Conservation (phyloP, 2,113 vertebrate species). For the Lepus timidus region DNA sequence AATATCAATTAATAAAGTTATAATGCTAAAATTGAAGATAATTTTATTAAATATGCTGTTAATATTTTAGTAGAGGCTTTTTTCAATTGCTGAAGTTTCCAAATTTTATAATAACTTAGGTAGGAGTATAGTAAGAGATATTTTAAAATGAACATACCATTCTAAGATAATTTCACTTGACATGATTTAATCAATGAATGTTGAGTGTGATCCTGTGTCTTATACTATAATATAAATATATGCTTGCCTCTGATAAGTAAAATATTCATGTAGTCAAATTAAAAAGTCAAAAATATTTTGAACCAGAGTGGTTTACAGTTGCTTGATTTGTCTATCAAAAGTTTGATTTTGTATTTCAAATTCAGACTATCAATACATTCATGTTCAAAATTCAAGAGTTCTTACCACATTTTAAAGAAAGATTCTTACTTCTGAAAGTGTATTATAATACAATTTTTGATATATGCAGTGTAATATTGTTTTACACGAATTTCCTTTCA, state of each 20-base stretch:
- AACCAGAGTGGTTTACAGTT: background rate
- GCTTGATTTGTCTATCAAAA: background rate
- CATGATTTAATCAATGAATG: background rate
- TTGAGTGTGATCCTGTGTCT: background rate
- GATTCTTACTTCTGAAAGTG: background rate
- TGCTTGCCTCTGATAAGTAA: slow-evolving; percentile 22
- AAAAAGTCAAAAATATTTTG: slow-evolving; percentile 34
- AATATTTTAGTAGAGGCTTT: background rate
- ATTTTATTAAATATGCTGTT: slow-evolving; percentile 36
- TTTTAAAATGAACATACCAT: slow-evolving; percentile 28
- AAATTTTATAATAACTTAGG: slow-evolving; percentile 44
- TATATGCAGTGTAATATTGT: background rate
- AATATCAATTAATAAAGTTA: background rate
- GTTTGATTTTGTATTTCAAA: slow-evolving; percentile 10
- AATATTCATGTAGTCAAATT: background rate
- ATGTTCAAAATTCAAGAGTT: background rate
- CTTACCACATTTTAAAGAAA: background rate
- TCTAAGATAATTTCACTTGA: slow-evolving; percentile 20
- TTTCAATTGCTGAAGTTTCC: slow-evolving; percentile 16
- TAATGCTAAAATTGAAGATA: background rate
- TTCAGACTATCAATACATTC: background rate
- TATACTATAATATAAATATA: slow-evolving; percentile 6
- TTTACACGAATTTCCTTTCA: background rate
- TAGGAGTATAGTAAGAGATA: slow-evolving; percentile 9
- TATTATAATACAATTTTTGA: background rate